phyloP scores from a whole-genome alignment of 1,140 invertebrate species.

The Pogonognathellus flavescens region DNA sequence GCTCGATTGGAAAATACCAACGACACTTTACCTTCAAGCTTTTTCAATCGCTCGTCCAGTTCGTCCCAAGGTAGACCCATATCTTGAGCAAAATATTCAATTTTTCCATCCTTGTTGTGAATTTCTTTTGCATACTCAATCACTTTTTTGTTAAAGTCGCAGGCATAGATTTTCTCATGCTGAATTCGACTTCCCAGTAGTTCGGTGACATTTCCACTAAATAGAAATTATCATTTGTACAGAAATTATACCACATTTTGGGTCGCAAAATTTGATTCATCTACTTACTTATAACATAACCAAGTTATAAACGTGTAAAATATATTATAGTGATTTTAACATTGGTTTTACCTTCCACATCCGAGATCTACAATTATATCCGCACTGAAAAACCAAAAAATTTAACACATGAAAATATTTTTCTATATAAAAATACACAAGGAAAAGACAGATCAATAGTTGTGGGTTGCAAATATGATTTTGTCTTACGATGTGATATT shows the following conservation, averaged over 20 bases:
- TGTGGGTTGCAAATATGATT: too few relatives aligned
- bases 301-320: too few relatives aligned
- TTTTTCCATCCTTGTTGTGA: background rate
- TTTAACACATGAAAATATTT: background rate
- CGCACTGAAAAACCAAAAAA: background rate
- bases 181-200: background rate
- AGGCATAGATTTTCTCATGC: conserved; percentile 11
- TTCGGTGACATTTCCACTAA: conserved; percentile 36
- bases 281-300: too few relatives aligned
- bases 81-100: conserved; percentile 31
- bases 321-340: too few relatives aligned
- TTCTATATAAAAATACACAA: too few relatives aligned
- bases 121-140: conserved; percentile 18
- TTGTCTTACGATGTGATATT: too few relatives aligned
- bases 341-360: conserved; percentile 50
- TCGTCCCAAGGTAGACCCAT: conserved; percentile 38
- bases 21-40: conserved; percentile 36
- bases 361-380: conserved; percentile 56
- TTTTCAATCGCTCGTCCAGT: conserved; percentile 18
- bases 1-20: conserved; percentile 48
- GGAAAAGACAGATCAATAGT: too few relatives aligned
- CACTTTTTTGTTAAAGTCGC: conserved; percentile 52
- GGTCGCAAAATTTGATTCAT: too few relatives aligned
- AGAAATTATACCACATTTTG: too few relatives aligned
- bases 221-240: too few relatives aligned